Evolutionary conservation across 2,888 invertebrate species (phyloP).

Genomic region (Omphaloscelis lunosa): DNA sequence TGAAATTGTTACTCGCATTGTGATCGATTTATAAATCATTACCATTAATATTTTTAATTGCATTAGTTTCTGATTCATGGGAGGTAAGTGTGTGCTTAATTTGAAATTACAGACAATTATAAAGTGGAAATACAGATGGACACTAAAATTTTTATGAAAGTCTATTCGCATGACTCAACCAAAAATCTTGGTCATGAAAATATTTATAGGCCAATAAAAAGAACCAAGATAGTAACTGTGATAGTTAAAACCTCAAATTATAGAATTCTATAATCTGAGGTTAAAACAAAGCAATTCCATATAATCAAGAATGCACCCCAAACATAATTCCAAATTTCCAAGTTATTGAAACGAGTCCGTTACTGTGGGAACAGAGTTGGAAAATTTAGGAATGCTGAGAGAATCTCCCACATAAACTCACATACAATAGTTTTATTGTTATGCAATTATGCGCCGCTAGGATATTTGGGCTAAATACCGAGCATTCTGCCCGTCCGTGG

Average conservation of each 20-base stretch:
- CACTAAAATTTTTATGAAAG: background rate
- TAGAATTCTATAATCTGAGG: too few species aligned
- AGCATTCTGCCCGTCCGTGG: constrained; percentile 49
- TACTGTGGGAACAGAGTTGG: constrained; percentile 64
- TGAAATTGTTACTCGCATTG: background rate
- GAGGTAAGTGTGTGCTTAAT: background rate
- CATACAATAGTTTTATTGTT: constrained; percentile 68
- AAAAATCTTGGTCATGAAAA: background rate
- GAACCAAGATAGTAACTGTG: background rate
- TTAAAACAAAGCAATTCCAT: constrained; percentile 18
- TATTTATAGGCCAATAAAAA: background rate
- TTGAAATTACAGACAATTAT: background rate
- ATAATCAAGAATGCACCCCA: constrained; percentile 17
- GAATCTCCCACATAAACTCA: constrained; percentile 58
- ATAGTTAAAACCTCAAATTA: constrained; percentile 1
- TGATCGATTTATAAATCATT: background rate
- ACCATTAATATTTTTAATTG: background rate
- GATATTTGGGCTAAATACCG: constrained; percentile 67
- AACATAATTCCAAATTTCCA: constrained; percentile 29
- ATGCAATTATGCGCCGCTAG: constrained; percentile 57
- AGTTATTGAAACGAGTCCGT: constrained; percentile 49
- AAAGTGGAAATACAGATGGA: background rate
- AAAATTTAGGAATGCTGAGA: constrained; percentile 53
- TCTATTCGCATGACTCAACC: background rate
- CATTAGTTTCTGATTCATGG: background rate